Conservation (phyloP, 1,140 invertebrate genomes). For the Ceratina japonica region DNA sequence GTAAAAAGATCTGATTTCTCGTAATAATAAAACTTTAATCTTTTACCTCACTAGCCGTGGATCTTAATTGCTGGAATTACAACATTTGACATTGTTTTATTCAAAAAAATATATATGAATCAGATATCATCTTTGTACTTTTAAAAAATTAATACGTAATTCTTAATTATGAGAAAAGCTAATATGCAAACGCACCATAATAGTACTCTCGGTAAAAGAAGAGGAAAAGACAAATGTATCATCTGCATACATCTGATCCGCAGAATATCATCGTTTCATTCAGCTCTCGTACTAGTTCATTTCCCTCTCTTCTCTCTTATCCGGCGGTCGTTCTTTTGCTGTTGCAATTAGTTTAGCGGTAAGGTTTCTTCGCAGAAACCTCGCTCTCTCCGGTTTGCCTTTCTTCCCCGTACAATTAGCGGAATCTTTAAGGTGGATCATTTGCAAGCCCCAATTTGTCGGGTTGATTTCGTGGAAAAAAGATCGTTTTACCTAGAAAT, state of each 20-base stretch:
- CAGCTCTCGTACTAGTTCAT: not conserved
- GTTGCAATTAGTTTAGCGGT: slow-evolving; percentile 49
- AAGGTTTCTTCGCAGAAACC: not conserved
- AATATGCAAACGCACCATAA: no score
- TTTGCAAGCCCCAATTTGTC: slow-evolving; percentile 71
- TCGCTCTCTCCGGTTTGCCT: not conserved
- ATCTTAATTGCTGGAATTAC: no score
- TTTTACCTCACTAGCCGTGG: no score
- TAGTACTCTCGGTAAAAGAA: no score
- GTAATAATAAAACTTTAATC: no score
- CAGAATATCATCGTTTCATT: not conserved
- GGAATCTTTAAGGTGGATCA: slow-evolving; percentile 69
- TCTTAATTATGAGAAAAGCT: no score
- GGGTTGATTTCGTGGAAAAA: slow-evolving; percentile 61
- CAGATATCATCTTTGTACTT: no score
- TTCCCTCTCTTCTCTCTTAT: not conserved
- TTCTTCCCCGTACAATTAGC: slow-evolving; percentile 63
- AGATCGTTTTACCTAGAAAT: slow-evolving; percentile 38
- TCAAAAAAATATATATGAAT: no score
- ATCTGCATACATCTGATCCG: not conserved
- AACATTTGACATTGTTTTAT: no score
- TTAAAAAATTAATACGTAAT: no score
- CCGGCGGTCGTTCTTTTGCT: slow-evolving; percentile 12
- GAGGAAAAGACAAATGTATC: not conserved
- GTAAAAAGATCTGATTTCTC: no score